These are phyloP conservation scores for Nemotelus pantherinus DNA, from an alignment of 2,888 invertebrate species.

Conservation along the genomic window DNA sequence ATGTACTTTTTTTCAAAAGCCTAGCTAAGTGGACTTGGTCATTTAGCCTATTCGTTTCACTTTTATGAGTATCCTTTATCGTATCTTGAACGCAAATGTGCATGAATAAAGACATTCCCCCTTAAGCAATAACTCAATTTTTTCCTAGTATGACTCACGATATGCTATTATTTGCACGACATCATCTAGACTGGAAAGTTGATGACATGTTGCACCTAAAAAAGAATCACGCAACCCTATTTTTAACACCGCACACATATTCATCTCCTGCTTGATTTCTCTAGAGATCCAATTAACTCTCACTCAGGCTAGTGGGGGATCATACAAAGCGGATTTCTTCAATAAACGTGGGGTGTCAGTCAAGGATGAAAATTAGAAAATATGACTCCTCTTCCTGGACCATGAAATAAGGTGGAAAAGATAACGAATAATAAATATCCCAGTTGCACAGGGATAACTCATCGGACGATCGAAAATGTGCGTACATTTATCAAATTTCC, in stretches of 20 bases:
- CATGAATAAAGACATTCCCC: conserved; percentile 44
- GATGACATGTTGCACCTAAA: conserved; percentile 42
- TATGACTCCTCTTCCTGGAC: conserved; percentile 26
- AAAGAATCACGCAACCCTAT: conserved; percentile 39
- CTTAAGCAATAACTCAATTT: conserved; percentile 26
- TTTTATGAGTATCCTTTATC: conserved; percentile 37
- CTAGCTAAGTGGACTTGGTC: neutral
- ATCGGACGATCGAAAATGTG: conserved; percentile 16
- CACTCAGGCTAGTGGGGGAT: conserved; percentile 17
- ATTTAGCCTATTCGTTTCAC: conserved; percentile 15
- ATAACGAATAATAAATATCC: neutral
- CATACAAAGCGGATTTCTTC: neutral
- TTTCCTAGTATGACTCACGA: conserved; percentile 4
- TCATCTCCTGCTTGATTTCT: conserved; percentile 23
- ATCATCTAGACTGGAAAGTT: conserved; percentile 31
- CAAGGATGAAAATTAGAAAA: conserved; percentile 33
- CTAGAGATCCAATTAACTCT: conserved; percentile 41
- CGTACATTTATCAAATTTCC: conserved; percentile 41
- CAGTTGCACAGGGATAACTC: conserved; percentile 6
- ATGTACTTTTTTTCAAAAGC: too few relatives aligned
- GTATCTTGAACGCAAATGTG: conserved; percentile 41
- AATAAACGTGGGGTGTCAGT: neutral
- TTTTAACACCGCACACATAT: conserved; percentile 14
- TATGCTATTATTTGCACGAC: conserved; percentile 37
- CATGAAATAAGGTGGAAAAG: neutral